Evolutionary conservation across 1,140 invertebrate species (phyloP).

Genomic region (Magallana angulata): DNA sequence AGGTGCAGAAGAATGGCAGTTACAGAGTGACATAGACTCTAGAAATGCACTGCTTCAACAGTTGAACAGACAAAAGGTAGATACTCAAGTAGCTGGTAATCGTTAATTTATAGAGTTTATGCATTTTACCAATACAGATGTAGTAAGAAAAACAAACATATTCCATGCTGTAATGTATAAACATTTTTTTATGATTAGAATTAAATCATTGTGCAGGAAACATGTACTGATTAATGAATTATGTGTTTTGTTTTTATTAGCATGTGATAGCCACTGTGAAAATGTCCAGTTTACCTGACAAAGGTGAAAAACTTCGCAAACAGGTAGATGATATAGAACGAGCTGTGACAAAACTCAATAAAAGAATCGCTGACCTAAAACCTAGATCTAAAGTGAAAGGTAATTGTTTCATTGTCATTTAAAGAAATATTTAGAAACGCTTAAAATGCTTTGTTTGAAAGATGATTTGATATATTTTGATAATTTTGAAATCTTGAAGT

Average conservation of each 20-base stretch:
- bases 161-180: no score
- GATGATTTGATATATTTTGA: background rate
- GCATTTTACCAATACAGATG: background rate
- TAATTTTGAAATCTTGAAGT: background rate
- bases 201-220: no score
- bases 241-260: conserved; percentile 36
- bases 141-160: background rate
- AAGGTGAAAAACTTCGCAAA: conserved; percentile 69
- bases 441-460: background rate
- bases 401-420: background rate
- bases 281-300: conserved; percentile 70
- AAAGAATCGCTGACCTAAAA: conserved; percentile 17
- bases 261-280: conserved; percentile 61
- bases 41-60: conserved; percentile 55
- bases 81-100: no score
- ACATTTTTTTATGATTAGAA: no score
- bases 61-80: conserved; percentile 63
- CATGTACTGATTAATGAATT: no score
- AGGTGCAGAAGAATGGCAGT: conserved; percentile 44
- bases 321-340: conserved; percentile 67
- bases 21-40: conserved; percentile 54
- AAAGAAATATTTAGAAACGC: no score
- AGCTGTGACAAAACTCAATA: conserved; percentile 47
- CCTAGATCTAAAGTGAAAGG: conserved; percentile 16
- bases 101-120: background rate